These are phyloP conservation scores for Apeltes quadracus DNA, from an alignment of 2,113 vertebrate species.

Conservation along the genomic window DNA sequence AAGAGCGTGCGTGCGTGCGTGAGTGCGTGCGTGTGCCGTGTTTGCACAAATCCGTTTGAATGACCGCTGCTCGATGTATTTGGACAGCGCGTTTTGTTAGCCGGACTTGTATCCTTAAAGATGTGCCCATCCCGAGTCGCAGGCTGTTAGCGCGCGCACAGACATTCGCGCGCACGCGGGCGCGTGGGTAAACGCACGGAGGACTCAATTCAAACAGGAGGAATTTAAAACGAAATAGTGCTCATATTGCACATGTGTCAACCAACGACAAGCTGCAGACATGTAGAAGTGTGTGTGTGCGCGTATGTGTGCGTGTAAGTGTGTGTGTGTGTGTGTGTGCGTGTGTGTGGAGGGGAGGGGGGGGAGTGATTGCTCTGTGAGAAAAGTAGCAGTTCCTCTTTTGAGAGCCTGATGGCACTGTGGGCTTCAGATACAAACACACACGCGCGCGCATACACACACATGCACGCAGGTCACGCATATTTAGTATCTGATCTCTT, in stretches of 20 bases:
- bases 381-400: constrained; percentile 66
- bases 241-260: constrained; percentile 9
- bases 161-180: constrained; percentile 4
- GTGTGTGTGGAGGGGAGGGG: neutral
- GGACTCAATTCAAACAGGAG: neutral
- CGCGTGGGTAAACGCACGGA: constrained; percentile 7
- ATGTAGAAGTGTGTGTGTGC: constrained; percentile 28
- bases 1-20: constrained; percentile 13
- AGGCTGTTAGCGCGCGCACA: neutral
- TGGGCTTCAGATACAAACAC: constrained; percentile 62
- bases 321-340: constrained; percentile 19
- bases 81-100: constrained; percentile 12
- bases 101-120: constrained; percentile 1
- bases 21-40: neutral
- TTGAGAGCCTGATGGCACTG: constrained; percentile 79
- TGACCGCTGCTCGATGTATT: constrained; percentile 19
- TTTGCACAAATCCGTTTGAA: constrained; percentile 7
- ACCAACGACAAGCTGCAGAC: constrained; percentile 12
- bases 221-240: neutral
- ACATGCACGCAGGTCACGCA: constrained; percentile 6
- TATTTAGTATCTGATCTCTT: constrained; percentile 44
- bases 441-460: neutral
- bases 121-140: neutral
- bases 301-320: constrained; percentile 23
- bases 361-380: neutral